Conservation (phyloP, 2,888 invertebrate species). For the Cenopis cana region DNA sequence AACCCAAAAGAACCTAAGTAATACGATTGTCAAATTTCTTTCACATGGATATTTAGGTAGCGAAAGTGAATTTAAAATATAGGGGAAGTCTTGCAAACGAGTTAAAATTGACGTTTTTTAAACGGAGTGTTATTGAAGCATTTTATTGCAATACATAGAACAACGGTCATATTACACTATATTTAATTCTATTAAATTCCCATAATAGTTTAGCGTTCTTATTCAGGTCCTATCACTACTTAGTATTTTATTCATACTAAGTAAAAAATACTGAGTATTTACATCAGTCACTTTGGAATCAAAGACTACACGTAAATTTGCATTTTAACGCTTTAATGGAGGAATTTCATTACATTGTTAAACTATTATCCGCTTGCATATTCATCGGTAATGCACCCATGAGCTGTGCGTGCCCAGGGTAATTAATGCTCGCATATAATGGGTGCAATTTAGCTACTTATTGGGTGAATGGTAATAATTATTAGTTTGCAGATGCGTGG, state of each 20-base stretch:
- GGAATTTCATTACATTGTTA: constrained; percentile 26
- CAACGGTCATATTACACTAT: no score
- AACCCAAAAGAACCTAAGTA: no score
- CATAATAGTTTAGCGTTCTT: no score
- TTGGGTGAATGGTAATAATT: neutral
- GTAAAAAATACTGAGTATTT: constrained; percentile 17
- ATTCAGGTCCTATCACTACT: no score
- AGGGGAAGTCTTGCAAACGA: no score
- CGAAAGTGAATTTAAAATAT: no score
- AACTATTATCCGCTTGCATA: constrained; percentile 24
- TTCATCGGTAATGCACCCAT: constrained; percentile 17
- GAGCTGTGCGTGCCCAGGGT: constrained; percentile 1
- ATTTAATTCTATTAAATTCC: no score
- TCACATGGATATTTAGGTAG: no score
- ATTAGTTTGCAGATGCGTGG: neutral
- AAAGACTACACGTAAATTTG: constrained; percentile 17
- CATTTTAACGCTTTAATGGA: constrained; percentile 19
- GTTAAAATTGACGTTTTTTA: no score
- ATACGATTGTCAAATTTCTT: no score
- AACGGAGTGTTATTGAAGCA: no score
- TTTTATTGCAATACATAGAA: no score
- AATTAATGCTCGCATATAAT: constrained; percentile 12
- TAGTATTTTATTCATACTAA: neutral
- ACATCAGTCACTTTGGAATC: neutral
- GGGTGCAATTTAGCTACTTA: neutral